These are phyloP conservation scores for Sebastes melanostomus DNA, from an alignment of 2,797 vertebrate species.

Conservation along the genomic window DNA sequence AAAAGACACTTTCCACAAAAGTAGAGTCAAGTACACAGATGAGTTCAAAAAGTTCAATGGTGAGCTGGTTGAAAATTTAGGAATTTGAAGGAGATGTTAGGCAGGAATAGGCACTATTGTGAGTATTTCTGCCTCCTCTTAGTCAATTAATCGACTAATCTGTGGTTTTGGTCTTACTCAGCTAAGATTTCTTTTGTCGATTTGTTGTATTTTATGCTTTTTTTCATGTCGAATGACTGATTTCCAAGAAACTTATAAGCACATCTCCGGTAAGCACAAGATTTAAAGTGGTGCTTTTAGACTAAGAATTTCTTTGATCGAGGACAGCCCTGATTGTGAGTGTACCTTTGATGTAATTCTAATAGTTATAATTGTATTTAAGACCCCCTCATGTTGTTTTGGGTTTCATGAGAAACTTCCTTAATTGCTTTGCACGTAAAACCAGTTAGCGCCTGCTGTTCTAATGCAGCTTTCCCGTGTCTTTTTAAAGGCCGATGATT, in stretches of 20 bases:
- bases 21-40: not conserved
- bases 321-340: not conserved
- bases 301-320: not conserved
- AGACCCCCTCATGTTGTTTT: not conserved
- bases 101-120: not conserved
- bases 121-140: no score
- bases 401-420: not conserved
- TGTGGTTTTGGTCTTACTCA: no score
- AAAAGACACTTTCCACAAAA: not conserved
- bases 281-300: not conserved
- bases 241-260: not conserved
- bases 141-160: no score
- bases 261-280: not conserved
- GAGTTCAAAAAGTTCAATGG: not conserved
- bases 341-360: not conserved
- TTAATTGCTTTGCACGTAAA: not conserved
- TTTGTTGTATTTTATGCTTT: not conserved
- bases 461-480: not conserved
- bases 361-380: not conserved
- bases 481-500: not conserved
- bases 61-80: not conserved
- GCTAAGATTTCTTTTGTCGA: no score
- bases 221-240: not conserved
- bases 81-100: not conserved
- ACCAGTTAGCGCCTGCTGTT: not conserved